Evolutionary conservation across 64 coral and sea anemone genomes (phyloP), one percentile per base, ranked within the genome.

Genomic region (Pachyseris speciosa): DNA sequence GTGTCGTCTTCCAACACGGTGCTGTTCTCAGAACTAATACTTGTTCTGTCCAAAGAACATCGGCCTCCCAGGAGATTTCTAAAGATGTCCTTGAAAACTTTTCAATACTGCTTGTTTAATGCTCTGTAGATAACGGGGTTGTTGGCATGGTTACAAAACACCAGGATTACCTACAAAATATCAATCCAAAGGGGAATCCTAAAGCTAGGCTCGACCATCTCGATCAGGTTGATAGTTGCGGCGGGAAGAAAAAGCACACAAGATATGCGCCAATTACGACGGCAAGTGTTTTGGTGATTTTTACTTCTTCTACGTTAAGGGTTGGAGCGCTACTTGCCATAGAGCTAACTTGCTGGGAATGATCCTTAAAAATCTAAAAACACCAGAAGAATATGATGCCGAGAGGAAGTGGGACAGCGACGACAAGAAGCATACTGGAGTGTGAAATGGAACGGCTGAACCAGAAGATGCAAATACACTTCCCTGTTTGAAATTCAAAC

Each of bases 111-210:
- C 55, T 71, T 78, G 50, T 96, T 96, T 43, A 96, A 81, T 33
- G 88, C 60, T 2, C 94, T 90, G 66, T 96, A 96, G 34, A 96
- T 96, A 41, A 92, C 60, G 1, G 94, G 94, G 20, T 96, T 96
- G 28, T 95, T 96, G 0, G 94, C 89, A 38, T 96, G 94, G 27
- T 96, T 96, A 5, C 84, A 79, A 86, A 96, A 67, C 9, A 96
- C 89, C 0, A 96, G 41, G 9, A 92, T 92, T 85, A 89, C 88
- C 6, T 84, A 83, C 7, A 87, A 32, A 15, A 96, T 80, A 25
- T 96, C 90, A 29, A 86, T 44, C 94, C 90, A 96, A 7, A 65
- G 37, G 1, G 89, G 75, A 4, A 96, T 96, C 9, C 68, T 64
- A 69, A 76, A 96, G 8, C 32, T 58, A 7, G 90, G 94, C 1